Conservation (phyloP, 2,888 invertebrate genomes). For the Apomyelois bistriatella region DNA sequence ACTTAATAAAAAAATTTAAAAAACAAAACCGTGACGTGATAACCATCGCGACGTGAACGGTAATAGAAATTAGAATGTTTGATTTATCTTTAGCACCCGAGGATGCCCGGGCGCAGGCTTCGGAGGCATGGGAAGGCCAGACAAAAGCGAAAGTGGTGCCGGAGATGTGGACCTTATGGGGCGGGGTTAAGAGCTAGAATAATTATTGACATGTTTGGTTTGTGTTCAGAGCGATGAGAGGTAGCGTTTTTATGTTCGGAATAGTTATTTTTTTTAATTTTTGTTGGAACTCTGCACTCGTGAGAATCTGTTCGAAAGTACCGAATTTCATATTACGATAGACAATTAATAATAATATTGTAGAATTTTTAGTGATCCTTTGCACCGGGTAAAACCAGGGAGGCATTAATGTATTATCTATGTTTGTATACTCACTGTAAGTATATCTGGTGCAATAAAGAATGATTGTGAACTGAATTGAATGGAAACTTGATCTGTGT, state of each 20-base stretch:
- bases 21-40: neutral
- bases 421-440: too few species aligned
- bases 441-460: too few species aligned
- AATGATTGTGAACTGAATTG: too few species aligned
- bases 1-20: neutral
- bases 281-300: too few species aligned
- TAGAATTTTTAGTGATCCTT: too few species aligned
- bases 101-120: neutral
- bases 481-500: too few species aligned
- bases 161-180: slow-evolving; percentile 7
- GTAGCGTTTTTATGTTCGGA: neutral
- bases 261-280: too few species aligned
- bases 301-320: too few species aligned
- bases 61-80: neutral
- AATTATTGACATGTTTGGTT: neutral
- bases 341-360: too few species aligned
- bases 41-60: slow-evolving; percentile 1
- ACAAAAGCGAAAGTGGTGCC: slow-evolving; percentile 25
- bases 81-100: slow-evolving; percentile 4
- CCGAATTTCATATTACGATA: too few species aligned
- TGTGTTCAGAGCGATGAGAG: neutral
- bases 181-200: slow-evolving; percentile 16
- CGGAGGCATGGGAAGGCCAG: slow-evolving; percentile 14
- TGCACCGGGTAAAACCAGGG: too few species aligned
- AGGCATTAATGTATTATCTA: too few species aligned